Evolutionary conservation across 2,797 vertebrate genomes (phyloP).

Genomic region (Megaceryle alcyon): DNA sequence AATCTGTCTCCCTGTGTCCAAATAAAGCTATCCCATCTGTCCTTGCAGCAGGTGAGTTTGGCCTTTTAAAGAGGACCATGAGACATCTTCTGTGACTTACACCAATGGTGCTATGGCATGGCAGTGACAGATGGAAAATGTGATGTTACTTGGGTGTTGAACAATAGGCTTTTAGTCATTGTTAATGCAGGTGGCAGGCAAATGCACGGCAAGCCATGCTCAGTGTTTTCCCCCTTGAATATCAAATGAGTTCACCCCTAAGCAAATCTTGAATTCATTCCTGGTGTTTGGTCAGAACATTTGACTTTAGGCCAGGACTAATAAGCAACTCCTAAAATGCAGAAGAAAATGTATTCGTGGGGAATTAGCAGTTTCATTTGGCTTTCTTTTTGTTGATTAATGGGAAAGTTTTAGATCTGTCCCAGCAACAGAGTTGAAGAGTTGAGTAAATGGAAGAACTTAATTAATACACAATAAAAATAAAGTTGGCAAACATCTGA

Average conservation of each 20-base stretch:
- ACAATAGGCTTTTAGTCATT: neutral
- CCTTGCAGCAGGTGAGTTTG: neutral
- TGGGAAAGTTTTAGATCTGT: neutral
- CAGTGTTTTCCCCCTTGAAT: too few species aligned
- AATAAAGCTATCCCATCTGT: neutral
- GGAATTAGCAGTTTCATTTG: neutral
- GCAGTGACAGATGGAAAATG: neutral
- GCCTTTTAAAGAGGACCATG: neutral
- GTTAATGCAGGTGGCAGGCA: neutral
- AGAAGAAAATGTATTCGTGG: neutral
- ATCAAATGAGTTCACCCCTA: neutral
- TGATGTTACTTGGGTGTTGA: rapidly evolving
- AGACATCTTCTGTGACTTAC: neutral
- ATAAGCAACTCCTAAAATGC: neutral
- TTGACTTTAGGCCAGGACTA: neutral
- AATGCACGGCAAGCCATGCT: neutral
- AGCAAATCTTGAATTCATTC: neutral
- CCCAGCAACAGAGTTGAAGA: neutral
- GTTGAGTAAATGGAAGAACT: neutral
- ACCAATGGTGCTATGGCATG: neutral
- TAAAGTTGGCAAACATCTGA: neutral
- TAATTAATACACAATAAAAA: neutral
- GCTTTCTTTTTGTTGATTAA: neutral
- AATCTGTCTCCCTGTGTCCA: neutral
- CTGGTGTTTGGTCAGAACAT: neutral